Evolutionary conservation across 2,113 vertebrate species (phyloP).

Genomic region (Naja naja): DNA sequence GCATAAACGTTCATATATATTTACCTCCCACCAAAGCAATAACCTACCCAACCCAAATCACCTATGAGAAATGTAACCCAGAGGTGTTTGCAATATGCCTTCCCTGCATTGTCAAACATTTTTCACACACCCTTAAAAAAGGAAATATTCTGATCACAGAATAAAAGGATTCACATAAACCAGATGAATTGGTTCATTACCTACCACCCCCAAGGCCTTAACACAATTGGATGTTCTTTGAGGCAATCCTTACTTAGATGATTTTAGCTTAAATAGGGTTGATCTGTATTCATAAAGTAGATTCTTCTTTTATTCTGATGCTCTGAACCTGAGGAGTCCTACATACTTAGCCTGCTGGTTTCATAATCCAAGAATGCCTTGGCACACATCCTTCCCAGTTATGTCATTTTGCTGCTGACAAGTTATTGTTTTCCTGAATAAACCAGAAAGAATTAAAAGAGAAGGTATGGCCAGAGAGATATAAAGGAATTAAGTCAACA

Average conservation of each 20-base stretch:
- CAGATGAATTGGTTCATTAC: background rate
- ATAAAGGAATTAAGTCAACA: background rate
- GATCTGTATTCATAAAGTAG: background rate
- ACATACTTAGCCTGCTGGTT: background rate
- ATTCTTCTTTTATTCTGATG: constrained; percentile 14
- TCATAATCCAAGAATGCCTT: background rate
- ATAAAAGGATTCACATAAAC: background rate
- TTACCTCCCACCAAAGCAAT: background rate
- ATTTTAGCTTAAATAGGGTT: background rate
- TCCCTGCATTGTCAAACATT: background rate
- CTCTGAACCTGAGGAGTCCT: background rate
- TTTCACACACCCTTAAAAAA: constrained; percentile 2
- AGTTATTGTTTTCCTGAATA: constrained; percentile 26
- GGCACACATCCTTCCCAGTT: background rate
- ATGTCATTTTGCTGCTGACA: constrained; percentile 19
- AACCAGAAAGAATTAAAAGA: constrained; percentile 9
- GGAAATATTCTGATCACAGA: background rate
- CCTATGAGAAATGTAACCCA: background rate
- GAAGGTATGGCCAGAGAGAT: background rate
- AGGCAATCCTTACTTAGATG: constrained; percentile 16
- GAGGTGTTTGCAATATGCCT: background rate
- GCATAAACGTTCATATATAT: background rate
- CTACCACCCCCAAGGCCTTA: background rate
- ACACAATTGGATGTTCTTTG: constrained; percentile 4
- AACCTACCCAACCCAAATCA: background rate